Evolutionary conservation across 2,113 vertebrate genomes (phyloP), one percentile per base, ranked within the genome.

Genomic region (Melospiza melodia): DNA sequence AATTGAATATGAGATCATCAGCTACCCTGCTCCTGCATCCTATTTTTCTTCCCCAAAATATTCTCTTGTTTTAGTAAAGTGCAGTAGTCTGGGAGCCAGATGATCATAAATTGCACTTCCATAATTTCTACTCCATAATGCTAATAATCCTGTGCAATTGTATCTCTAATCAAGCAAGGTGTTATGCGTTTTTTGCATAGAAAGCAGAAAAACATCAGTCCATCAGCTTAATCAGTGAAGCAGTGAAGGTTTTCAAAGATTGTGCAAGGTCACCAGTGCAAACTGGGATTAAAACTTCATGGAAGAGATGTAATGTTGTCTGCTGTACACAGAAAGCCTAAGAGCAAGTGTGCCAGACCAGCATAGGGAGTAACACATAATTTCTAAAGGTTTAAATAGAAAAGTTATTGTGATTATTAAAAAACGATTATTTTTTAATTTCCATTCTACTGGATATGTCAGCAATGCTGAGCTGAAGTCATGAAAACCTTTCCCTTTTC

Each of bases 141-240:
- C 46, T 96, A 94, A 93, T 96, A 96, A 96, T 93, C 88, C 75
- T 46, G 28, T 89, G 85, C 72, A 94, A 89, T 94, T 97, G 55
- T 81, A 54, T 81, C 76, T 65, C 68, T 95, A 96, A 90, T 96
- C 92, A 96, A 92, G 88, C 67, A 89, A 94, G 68, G 68, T 92
- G 82, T 84, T 95, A 88, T 33, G 68, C 52, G 46, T 94, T 87
- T 83, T 95, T 95, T 88, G 67, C 87, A 93, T 18, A 91, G 79
- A 91, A 91, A 95, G 72, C 67, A 95, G 82, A 94, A 94, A 95
- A 94, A 65, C 77, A 59, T 71, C 84, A 94, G 78, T 89, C 91
- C 67, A 37, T 87, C 78, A 87, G 43, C 51, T 57, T 95, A 93
- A 94, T 83, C 90, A 91, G 82, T 31, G 63, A 83, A 87, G 25